phyloP scores from a whole-genome alignment of 2,888 invertebrate species.

The Anthophora plumipes region DNA sequence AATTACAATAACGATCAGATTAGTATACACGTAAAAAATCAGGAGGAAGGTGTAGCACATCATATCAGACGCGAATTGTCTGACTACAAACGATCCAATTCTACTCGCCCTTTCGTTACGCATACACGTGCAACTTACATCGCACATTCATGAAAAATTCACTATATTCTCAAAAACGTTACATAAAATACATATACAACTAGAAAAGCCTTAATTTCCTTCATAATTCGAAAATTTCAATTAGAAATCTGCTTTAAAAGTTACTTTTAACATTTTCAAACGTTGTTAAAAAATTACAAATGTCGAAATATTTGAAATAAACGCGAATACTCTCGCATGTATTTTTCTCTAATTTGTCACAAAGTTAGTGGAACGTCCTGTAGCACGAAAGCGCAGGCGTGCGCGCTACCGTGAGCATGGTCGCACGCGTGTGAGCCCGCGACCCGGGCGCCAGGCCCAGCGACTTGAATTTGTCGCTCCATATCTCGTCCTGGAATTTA shows the following conservation, averaged over 20 bases:
- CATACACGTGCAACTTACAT: not conserved
- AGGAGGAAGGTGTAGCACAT: not conserved
- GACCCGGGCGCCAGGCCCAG: conserved; percentile 70
- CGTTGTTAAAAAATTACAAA: too few species aligned
- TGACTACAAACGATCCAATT: conserved; percentile 19
- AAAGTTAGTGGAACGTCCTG: conserved; percentile 20
- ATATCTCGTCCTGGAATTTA: conserved; percentile 79
- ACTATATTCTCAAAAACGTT: not conserved
- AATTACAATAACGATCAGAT: too few species aligned
- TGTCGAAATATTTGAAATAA: too few species aligned
- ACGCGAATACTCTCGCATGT: not conserved
- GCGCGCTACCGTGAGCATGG: conserved; percentile 50
- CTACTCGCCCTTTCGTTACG: conserved; percentile 10
- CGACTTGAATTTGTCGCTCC: conserved; percentile 81
- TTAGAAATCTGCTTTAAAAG: too few species aligned
- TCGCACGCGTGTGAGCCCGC: conserved; percentile 52
- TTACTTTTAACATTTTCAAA: too few species aligned
- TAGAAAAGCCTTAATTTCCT: not conserved
- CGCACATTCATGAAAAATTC: not conserved
- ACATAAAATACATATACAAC: not conserved
- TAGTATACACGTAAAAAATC: not conserved
- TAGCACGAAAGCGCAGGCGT: conserved; percentile 40
- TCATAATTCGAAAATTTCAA: not conserved
- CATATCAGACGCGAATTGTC: not conserved
- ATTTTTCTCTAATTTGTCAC: not conserved